Conservation (phyloP, 2,113 vertebrate species). For the Hypanus sabinus region DNA sequence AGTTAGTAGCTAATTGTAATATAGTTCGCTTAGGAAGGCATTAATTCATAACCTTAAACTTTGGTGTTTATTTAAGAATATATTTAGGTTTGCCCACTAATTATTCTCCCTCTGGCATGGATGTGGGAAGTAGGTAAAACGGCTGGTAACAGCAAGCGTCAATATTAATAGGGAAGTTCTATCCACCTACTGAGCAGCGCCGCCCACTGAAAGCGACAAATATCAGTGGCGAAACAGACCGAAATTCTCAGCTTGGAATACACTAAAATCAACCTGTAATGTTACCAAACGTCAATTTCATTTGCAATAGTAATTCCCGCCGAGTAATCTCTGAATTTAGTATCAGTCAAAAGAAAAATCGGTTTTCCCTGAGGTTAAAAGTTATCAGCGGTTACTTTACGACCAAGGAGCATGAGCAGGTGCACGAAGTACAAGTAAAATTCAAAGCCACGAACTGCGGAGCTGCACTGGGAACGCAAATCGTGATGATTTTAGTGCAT, state of each 20-base stretch:
- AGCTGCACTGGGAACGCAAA: background rate
- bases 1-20: background rate
- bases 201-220: background rate
- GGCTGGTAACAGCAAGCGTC: background rate
- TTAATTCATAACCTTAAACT: background rate
- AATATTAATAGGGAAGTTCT: background rate
- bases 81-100: too few relatives aligned
- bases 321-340: too few relatives aligned
- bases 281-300: background rate
- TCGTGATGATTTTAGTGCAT: background rate
- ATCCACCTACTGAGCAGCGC: background rate
- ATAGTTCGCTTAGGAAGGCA: background rate
- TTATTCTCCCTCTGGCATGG: background rate
- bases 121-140: background rate
- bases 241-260: background rate
- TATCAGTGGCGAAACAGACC: background rate
- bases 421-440: background rate
- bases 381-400: background rate
- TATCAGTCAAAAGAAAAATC: background rate
- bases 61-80: background rate
- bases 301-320: background rate
- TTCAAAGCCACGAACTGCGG: background rate
- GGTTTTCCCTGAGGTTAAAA: background rate
- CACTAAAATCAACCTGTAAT: background rate
- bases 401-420: background rate